Base-by-base conservation (phyloP, 2,888 invertebrate genomes). In the Abrostola tripartita region DNA sequence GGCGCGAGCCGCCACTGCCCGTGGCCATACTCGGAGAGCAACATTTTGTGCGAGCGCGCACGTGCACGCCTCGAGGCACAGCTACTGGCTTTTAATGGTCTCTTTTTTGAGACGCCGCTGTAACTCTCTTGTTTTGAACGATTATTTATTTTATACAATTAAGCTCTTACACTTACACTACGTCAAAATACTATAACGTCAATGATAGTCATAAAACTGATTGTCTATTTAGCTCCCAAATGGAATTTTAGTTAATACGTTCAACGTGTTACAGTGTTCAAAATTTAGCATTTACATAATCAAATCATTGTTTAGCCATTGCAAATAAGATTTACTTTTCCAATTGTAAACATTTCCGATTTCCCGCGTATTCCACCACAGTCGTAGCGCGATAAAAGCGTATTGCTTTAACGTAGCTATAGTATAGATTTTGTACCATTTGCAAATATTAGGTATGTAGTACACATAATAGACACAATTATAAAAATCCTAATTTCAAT, bases 81-180 rank as follows among this genome's bases (percentile, higher is more conserved):
- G 92, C 92, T 93, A 93, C 94, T 87, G 92, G 88, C 85, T 90
- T 85, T 89, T 90, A 90, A 89, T 90, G 85, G 85, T 84, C 83
- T 73, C 86, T 90, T 89, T 90, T 92, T 87, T 68, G 68, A 84
- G 72, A 75, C 78, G 78, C 84, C 72, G 76, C 82, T 81, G 85
- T 84, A 60, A 58, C 81, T 84, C 82, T 85, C 83, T 87, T 84
- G 79, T 83, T 78, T 81, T 76, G 65, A 76, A 76, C 68, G 68
- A 77, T 78, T 77, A 78, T 84, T 82, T 82, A 78, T 79, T 81
- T 81, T 76, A 60, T 74, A 73, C 74, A 79, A 81, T 83, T 79
- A 81, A 61, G 60, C 74, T 47, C 47, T 69, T 70, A 67, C 14
- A 63, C 62, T 74, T 74, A 71, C 50, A 56, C 38, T 64, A 54